phyloP scores from a whole-genome alignment of 2,888 invertebrate species.

The Coenonympha glycerion region DNA sequence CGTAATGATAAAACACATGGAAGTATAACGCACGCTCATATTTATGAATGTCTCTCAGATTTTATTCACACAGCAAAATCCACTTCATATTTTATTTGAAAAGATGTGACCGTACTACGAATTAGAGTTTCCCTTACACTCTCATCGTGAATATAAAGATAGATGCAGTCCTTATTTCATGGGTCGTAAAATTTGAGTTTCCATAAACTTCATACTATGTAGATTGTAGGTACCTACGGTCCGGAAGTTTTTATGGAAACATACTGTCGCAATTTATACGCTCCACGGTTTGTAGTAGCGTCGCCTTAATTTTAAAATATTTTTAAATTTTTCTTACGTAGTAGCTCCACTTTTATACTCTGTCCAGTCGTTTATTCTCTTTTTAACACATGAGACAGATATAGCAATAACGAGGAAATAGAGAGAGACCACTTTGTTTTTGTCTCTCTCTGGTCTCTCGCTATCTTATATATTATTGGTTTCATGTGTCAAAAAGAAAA shows the following conservation, averaged over 20 bases:
- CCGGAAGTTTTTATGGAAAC: constrained; percentile 4
- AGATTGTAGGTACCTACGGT: too few species aligned
- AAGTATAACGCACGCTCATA: background rate
- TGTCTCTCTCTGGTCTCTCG: too few species aligned
- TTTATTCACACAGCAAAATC: constrained; percentile 31
- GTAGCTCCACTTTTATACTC: too few species aligned
- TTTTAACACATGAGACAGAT: too few species aligned
- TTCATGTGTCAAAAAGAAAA: too few species aligned
- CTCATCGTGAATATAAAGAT: constrained; percentile 13
- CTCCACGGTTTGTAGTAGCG: constrained; percentile 10
- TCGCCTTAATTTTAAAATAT: constrained; percentile 6
- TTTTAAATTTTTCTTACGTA: background rate
- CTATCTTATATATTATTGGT: too few species aligned
- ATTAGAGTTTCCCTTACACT: constrained; percentile 19
- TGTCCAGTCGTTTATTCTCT: too few species aligned
- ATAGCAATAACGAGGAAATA: too few species aligned
- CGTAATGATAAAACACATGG: background rate
- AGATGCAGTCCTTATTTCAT: constrained; percentile 18
- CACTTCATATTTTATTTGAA: constrained; percentile 26
- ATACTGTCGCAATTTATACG: constrained; percentile 12
- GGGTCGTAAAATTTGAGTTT: constrained; percentile 14
- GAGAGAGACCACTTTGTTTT: too few species aligned
- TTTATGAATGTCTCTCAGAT: constrained; percentile 31
- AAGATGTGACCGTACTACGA: constrained; percentile 30
- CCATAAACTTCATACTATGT: constrained; percentile 2